A percentile compares a stretch with the other conserved stretches of the same genome.
phyloP scores from a whole-genome alignment of 2,797 vertebrate species.

The Danio kyathit region DNA sequence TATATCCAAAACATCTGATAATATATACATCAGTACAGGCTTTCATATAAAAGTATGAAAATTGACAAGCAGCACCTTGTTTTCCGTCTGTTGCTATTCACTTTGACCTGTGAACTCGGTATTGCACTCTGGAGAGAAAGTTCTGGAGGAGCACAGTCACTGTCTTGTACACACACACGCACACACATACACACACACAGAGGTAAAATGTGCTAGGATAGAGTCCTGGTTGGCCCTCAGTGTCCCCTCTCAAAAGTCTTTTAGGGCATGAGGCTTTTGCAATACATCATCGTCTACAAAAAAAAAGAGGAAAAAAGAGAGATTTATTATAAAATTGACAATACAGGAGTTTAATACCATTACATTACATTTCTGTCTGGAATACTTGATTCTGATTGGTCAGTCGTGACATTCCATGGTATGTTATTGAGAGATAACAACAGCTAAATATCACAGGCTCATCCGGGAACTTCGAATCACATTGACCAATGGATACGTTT shows the following conservation, averaged over 20 bases:
- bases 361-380: too few species aligned
- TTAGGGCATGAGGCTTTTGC: constrained; percentile 30
- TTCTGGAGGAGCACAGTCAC: constrained; percentile 36
- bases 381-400: too few species aligned
- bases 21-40: constrained; percentile 36
- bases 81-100: constrained; percentile 36
- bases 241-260: constrained; percentile 6
- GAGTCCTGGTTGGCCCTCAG: constrained; percentile 20
- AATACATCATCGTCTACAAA: constrained; percentile 45
- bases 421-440: too few species aligned
- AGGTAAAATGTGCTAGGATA: constrained; percentile 40
- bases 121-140: constrained; percentile 39
- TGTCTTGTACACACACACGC: neutral
- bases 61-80: constrained; percentile 53
- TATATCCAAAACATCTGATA: constrained; percentile 50
- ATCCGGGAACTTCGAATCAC: too few species aligned
- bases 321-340: neutral
- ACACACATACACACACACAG: neutral
- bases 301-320: neutral
- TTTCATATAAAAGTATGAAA: constrained; percentile 47
- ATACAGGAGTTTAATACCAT: too few species aligned
- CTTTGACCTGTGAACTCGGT: constrained; percentile 46
- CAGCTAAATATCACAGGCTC: too few species aligned
- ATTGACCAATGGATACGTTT: too few species aligned
- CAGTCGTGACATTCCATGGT: too few species aligned